These are phyloP conservation scores for Aurelia sp. DNA, from an alignment of 30 jellyfish, hydroid and myxozoan species.

Conservation along the genomic window DNA sequence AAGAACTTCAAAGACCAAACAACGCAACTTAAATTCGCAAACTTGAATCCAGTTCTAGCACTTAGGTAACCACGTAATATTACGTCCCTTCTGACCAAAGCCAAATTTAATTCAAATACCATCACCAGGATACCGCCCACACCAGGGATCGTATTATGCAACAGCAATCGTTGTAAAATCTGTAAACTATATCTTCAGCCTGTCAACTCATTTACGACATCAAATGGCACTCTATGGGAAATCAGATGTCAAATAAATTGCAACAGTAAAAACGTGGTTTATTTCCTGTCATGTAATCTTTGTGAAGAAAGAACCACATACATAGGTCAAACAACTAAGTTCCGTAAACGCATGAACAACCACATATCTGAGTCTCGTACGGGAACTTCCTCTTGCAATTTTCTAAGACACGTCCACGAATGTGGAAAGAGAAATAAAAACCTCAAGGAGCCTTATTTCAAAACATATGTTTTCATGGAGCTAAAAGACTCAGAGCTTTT, in stretches of 20 bases:
- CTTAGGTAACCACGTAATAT: too few relatives aligned
- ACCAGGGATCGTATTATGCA: background rate
- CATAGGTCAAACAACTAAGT: constrained; percentile 1
- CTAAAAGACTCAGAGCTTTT: too few relatives aligned
- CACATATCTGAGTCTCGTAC: background rate
- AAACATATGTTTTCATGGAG: too few relatives aligned
- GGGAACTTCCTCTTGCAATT: too few relatives aligned
- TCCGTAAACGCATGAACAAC: background rate
- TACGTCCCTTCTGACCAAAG: background rate
- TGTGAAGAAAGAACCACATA: background rate
- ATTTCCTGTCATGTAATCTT: background rate
- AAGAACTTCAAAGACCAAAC: too few relatives aligned
- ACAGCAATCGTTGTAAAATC: background rate
- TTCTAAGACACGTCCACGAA: too few relatives aligned
- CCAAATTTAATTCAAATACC: too few relatives aligned
- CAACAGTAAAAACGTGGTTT: constrained; percentile 5
- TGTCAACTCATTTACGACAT: background rate
- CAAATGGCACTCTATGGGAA: constrained; percentile 31
- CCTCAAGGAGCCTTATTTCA: too few relatives aligned
- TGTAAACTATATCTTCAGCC: constrained; percentile 14
- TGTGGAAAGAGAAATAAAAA: too few relatives aligned
- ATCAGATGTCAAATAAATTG: constrained; percentile 10
- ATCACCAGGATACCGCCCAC: too few relatives aligned
- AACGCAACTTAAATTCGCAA: too few relatives aligned
- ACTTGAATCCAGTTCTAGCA: too few relatives aligned